Evolutionary conservation across 2,797 vertebrate genomes (phyloP).

Genomic region (Melanotaenia maccullochi): DNA sequence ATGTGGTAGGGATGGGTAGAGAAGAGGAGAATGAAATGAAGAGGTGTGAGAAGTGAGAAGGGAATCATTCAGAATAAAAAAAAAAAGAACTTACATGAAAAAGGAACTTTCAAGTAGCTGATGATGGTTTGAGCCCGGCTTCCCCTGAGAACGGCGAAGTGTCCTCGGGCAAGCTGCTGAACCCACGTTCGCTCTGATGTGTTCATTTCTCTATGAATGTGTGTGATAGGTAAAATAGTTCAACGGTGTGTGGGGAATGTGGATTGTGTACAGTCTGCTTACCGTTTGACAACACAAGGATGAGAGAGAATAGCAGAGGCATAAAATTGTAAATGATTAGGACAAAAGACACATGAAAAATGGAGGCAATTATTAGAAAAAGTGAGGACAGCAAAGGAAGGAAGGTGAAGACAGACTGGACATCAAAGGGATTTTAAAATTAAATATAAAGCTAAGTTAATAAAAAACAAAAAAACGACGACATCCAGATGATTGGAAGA

Average conservation of each 20-base stretch:
- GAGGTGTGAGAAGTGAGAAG: neutral
- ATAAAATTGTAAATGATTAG: too few species aligned
- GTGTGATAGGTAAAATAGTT: neutral
- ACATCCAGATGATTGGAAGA: too few species aligned
- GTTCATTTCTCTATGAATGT: neutral
- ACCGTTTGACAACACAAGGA: too few species aligned
- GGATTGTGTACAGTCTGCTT: too few species aligned
- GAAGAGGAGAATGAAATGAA: neutral
- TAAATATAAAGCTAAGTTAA: too few species aligned
- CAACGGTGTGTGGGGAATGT: neutral
- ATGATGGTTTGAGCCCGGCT: neutral
- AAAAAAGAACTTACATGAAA: neutral
- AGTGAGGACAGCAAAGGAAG: too few species aligned
- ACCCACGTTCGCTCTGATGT: neutral
- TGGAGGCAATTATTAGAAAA: too few species aligned
- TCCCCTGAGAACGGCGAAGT: neutral
- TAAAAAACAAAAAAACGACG: too few species aligned
- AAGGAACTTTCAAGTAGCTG: neutral
- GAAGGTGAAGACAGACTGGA: too few species aligned
- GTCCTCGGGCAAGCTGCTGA: neutral
- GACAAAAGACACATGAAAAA: too few species aligned
- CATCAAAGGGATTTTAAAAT: too few species aligned
- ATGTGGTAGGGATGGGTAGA: slow-evolving; percentile 32
- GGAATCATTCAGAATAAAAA: slow-evolving; percentile 15
- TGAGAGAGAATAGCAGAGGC: neutral